These are phyloP conservation scores for Schizotus pectinicornis DNA, from an alignment of 2,888 invertebrate genomes.

Conservation along the genomic window DNA sequence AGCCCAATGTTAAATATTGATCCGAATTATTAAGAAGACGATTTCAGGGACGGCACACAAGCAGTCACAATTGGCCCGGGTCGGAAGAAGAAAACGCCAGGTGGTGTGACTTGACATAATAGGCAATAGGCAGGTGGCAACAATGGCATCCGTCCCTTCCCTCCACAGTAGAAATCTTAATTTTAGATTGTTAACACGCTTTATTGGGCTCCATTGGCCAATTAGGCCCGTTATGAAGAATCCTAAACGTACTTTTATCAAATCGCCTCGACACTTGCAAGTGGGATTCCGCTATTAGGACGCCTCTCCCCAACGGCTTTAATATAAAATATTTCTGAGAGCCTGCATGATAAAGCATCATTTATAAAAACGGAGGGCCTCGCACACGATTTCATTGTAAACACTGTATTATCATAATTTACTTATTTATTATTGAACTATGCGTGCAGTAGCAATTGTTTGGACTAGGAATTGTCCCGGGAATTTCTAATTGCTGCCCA, in stretches of 20 bases:
- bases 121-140: slow-evolving; percentile 22
- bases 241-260: background rate
- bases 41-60: background rate
- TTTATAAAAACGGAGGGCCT: background rate
- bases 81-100: slow-evolving; percentile 20
- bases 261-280: background rate
- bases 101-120: slow-evolving; percentile 29
- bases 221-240: background rate
- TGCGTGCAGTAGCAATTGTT: slow-evolving; percentile 24
- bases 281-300: background rate
- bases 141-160: slow-evolving; percentile 14
- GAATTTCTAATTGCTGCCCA: slow-evolving; percentile 21
- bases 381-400: slow-evolving; percentile 17
- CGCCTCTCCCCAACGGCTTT: background rate
- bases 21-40: background rate
- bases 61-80: background rate
- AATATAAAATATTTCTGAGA: background rate
- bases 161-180: slow-evolving; percentile 23
- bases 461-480: slow-evolving; percentile 5
- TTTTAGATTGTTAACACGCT: slow-evolving; percentile 18
- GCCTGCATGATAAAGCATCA: slow-evolving; percentile 13
- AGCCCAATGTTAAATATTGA: slow-evolving; percentile 5
- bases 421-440: slow-evolving; percentile 18
- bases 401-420: slow-evolving; percentile 25
- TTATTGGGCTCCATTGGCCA: slow-evolving; percentile 1